Conservation (phyloP, 2,888 invertebrate genomes). For the Acronicta psi region DNA sequence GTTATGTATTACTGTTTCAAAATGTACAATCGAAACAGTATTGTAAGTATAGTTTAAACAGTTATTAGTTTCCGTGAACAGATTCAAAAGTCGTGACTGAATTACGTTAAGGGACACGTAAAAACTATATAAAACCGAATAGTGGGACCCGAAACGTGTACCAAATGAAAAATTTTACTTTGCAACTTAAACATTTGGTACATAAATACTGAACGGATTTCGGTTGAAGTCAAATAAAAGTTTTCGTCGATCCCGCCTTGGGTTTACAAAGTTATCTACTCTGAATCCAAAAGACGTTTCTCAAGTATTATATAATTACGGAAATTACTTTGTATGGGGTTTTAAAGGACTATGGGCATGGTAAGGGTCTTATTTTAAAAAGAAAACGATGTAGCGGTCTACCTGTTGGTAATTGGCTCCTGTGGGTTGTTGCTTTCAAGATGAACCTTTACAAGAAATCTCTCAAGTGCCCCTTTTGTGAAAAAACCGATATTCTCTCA, state of each 20-base stretch:
- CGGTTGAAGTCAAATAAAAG: constrained; percentile 37
- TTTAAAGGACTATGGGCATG: constrained; percentile 11
- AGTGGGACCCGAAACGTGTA: constrained; percentile 14
- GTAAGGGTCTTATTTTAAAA: constrained; percentile 20
- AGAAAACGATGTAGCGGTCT: constrained; percentile 1
- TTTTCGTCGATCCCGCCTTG: constrained; percentile 21
- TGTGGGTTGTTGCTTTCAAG: constrained; percentile 4
- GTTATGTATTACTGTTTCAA: no score
- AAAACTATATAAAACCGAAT: constrained; percentile 22
- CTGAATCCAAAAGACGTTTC: constrained; percentile 20
- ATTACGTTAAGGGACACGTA: constrained; percentile 3
- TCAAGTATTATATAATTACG: constrained; percentile 39
- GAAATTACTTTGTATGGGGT: constrained; percentile 22
- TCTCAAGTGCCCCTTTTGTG: background rate
- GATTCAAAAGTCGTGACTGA: constrained; percentile 12
- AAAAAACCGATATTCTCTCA: background rate
- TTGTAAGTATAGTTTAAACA: constrained; percentile 2
- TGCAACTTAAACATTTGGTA: constrained; percentile 17
- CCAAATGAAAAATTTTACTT: constrained; percentile 20
- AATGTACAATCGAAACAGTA: background rate
- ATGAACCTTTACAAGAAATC: background rate
- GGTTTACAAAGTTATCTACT: constrained; percentile 31
- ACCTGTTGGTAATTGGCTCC: constrained; percentile 22
- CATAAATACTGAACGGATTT: constrained; percentile 36
- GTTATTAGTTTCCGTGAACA: constrained; percentile 2